phyloP scores from a whole-genome alignment of 2,888 invertebrate species.

The Eubasilissa splendida region DNA sequence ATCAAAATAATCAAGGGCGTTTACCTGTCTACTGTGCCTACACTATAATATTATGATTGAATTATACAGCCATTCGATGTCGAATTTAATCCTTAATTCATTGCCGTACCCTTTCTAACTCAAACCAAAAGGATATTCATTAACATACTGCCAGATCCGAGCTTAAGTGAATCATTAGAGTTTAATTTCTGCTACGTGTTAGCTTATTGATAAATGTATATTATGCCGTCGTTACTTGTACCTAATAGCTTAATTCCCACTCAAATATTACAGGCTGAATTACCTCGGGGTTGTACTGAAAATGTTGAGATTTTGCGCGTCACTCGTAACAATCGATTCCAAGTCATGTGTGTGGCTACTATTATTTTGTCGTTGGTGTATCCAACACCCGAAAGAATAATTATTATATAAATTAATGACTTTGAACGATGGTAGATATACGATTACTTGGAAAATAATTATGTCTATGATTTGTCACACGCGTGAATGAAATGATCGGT shows the following conservation, averaged over 20 bases:
- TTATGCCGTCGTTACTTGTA: conserved; percentile 12
- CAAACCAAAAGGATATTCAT: conserved; percentile 41
- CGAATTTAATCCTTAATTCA: conserved; percentile 47
- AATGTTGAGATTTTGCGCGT: background rate
- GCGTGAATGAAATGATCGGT: too few species aligned
- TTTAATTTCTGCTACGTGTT: conserved; percentile 4
- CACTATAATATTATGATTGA: conserved; percentile 36
- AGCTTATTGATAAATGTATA: conserved; percentile 11
- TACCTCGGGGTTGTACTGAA: conserved; percentile 1
- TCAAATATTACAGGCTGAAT: conserved; percentile 3
- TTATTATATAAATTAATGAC: too few species aligned
- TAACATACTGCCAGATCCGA: conserved; percentile 32
- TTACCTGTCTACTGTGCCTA: conserved; percentile 34
- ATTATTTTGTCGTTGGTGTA: too few species aligned
- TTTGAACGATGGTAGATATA: too few species aligned
- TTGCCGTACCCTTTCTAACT: conserved; percentile 21
- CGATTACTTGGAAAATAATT: too few species aligned
- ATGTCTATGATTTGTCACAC: too few species aligned
- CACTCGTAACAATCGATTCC: too few species aligned
- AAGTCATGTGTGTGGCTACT: too few species aligned
- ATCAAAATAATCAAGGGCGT: conserved; percentile 50
- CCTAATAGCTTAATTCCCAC: background rate
- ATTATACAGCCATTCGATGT: conserved; percentile 42
- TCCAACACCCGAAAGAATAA: too few species aligned
- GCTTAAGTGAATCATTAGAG: background rate